Conservation (phyloP, 2,113 vertebrate genomes). For the Potamarius usumacintae region DNA sequence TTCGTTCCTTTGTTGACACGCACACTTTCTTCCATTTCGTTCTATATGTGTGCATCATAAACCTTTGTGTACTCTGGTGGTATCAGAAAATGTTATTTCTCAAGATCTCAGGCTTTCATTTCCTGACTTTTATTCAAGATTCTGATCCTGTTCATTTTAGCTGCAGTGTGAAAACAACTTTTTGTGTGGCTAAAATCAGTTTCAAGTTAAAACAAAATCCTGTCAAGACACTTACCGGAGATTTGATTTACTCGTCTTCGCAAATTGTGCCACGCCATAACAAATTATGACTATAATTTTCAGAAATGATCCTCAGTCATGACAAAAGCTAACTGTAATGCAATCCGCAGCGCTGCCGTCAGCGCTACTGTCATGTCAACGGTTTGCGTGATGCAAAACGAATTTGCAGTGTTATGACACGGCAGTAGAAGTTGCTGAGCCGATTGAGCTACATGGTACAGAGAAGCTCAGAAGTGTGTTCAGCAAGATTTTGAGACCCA, state of each 20-base stretch:
- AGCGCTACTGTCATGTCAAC: background rate
- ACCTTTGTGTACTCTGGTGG: background rate
- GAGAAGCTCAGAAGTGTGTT: slow-evolving; percentile 53
- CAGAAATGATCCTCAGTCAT: slow-evolving; percentile 11
- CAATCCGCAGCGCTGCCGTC: slow-evolving; percentile 21
- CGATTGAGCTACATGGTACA: slow-evolving; percentile 64
- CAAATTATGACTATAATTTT: slow-evolving; percentile 5
- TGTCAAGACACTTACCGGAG: no score
- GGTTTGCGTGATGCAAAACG: slow-evolving; percentile 69
- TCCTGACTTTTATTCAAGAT: background rate
- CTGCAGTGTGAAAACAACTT: background rate
- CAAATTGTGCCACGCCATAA: background rate
- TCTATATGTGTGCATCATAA: background rate
- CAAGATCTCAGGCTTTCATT: background rate
- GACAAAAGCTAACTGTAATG: slow-evolving; percentile 9
- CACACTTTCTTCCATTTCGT: background rate
- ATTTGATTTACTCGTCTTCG: no score
- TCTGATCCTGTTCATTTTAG: background rate
- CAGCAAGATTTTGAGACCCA: background rate
- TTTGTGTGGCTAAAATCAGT: background rate
- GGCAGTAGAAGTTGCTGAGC: slow-evolving; percentile 65
- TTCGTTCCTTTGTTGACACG: background rate
- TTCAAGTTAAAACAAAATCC: background rate
- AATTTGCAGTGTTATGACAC: slow-evolving; percentile 62
- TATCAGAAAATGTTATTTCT: background rate